Evolutionary conservation across 2,888 invertebrate genomes (phyloP), one percentile per base, ranked within the genome.

Genomic region (Operophtera brumata): DNA sequence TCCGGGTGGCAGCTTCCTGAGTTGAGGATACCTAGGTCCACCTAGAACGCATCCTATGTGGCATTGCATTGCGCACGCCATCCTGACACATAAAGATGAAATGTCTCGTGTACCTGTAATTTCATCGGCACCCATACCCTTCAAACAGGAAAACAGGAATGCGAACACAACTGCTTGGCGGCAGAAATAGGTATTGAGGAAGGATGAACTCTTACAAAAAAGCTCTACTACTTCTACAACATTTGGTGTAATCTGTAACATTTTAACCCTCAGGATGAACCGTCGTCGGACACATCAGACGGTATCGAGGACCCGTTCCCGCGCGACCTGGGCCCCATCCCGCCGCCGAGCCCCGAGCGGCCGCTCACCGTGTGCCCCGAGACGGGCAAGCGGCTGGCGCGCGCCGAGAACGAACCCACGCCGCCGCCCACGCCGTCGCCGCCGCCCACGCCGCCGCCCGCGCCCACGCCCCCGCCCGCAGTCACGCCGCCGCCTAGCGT

Each of bases 311-410:
- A 94, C 73, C 91, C 91, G 66, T 93, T 93, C 85, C 93, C 93
- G 13, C 75, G 77, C 9, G 74, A 77, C 30, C 78, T 87, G 50
- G 90, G 90, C 36, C 83, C 91, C 9, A 69, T 91, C 57, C 91
- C 91, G 57, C 77, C 92, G 39, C 82, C 92, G 10, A 93, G 93
- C 72, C 94, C 94, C 13, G 92, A 93, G 8, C 90, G 93, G 54
- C 93, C 93, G 49, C 92, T 94, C 49, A 93, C 94, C 41, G 85
- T 96, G 61, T 95, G 95, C 55, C 89, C 89, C 44, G 59, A 46
- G 35, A 66, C 83, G 7, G 89, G 89, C 9, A 67, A 70, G 52
- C 75, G 90, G 1, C 77, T 91, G 56, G 92, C 92, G 62, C 91
- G 92, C 65, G 92, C 93, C 1, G 94, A 93, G 82, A 92, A 91